A percentile compares a stretch with the other conserved stretches of the same genome.
Conservation (phyloP, 2,797 vertebrate species). For the Glossophaga mutica region DNA sequence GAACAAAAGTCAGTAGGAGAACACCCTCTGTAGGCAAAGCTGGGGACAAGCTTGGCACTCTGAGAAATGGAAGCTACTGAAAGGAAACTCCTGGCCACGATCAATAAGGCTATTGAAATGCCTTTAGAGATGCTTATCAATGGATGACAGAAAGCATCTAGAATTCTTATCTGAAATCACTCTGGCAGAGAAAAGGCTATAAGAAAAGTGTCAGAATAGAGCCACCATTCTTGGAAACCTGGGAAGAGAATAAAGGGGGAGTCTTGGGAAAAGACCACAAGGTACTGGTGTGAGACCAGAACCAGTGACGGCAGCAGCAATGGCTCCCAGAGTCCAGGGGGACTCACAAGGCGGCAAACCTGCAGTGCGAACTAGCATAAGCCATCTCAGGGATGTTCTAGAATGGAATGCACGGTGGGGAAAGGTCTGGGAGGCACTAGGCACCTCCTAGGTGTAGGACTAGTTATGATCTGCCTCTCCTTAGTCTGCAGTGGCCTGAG, state of each 20-base stretch:
- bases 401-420: neutral
- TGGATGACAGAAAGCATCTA: neutral
- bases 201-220: neutral
- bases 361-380: neutral
- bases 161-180: neutral
- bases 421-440: neutral
- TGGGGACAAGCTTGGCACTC: neutral
- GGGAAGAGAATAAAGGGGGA: neutral
- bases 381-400: neutral
- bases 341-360: neutral
- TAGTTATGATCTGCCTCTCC: neutral
- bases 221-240: neutral
- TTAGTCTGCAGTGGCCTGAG: neutral
- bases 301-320: neutral
- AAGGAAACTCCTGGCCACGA: neutral
- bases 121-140: neutral
- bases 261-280: neutral
- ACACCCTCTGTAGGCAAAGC: neutral
- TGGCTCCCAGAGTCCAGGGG: no score
- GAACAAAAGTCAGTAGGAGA: neutral
- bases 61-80: neutral
- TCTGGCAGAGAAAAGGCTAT: neutral
- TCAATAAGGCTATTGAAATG: neutral
- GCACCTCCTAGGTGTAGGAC: neutral
- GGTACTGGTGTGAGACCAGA: neutral